Evolutionary conservation across 2,113 vertebrate genomes (phyloP).

Genomic region (Sapajus apella): DNA sequence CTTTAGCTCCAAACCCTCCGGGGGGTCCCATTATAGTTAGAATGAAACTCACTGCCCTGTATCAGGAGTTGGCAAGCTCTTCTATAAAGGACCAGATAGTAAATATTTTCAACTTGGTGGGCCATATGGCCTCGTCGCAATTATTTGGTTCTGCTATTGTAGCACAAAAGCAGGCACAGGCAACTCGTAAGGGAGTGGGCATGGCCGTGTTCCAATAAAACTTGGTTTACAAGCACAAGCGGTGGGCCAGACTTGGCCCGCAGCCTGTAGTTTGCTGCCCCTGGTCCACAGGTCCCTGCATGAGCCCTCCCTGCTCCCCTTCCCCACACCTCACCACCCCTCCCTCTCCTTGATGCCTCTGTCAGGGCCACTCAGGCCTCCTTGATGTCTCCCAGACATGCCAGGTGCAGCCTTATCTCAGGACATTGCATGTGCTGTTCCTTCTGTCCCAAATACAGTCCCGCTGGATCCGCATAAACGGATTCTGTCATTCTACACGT

Average conservation of each 20-base stretch:
- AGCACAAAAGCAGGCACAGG: background rate
- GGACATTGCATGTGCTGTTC: background rate
- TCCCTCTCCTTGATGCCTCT: background rate
- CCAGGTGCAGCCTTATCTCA: background rate
- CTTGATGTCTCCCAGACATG: accelerated
- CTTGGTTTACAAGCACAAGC: background rate
- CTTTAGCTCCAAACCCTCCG: background rate
- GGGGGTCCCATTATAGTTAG: background rate
- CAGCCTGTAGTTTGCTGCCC: background rate
- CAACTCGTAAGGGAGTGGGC: background rate
- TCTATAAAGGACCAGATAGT: background rate
- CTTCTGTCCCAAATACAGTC: background rate
- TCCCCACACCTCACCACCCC: accelerated
- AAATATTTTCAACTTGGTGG: background rate
- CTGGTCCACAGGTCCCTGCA: background rate
- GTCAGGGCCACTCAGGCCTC: background rate
- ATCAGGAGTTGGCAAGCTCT: background rate
- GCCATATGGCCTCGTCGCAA: background rate
- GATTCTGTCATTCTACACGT: background rate
- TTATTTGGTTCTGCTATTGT: background rate
- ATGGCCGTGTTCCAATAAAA: background rate
- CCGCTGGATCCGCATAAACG: background rate
- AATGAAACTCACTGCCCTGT: background rate
- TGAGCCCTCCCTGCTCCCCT: accelerated
- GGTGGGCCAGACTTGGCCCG: background rate